Evolutionary conservation across 2,888 invertebrate genomes (phyloP).

Genomic region (Polydrusus cervinus): DNA sequence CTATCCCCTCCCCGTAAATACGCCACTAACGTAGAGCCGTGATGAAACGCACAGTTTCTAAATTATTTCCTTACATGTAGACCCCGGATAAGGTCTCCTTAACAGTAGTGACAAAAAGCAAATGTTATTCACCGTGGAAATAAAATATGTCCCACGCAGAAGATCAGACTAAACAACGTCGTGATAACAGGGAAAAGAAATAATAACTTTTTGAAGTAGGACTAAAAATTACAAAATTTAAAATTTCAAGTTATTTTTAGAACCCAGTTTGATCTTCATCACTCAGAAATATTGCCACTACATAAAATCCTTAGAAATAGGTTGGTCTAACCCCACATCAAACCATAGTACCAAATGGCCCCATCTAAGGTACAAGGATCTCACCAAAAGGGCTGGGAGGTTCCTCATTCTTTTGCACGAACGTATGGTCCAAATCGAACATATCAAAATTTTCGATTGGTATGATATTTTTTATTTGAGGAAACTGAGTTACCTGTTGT

Average conservation of each 20-base stretch:
- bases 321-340: constrained; percentile 71
- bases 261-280: constrained; percentile 64
- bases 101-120: no score
- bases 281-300: constrained; percentile 69
- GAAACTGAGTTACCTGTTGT: constrained; percentile 66
- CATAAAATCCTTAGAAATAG: constrained; percentile 71
- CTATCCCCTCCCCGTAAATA: no score
- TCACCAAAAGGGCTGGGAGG: constrained; percentile 68
- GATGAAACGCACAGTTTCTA: no score
- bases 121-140: no score
- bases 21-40: no score
- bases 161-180: no score
- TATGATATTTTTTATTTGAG: constrained; percentile 70
- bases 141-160: no score
- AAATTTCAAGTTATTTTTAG: constrained; percentile 51
- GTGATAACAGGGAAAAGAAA: no score
- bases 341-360: constrained; percentile 64
- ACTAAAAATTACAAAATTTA: no score
- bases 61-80: no score
- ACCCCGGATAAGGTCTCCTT: no score
- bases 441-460: constrained; percentile 72
- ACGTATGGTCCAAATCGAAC: constrained; percentile 68
- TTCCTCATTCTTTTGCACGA: constrained; percentile 65
- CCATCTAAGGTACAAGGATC: constrained; percentile 68
- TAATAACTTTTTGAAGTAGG: no score